Conservation (phyloP, 2,888 invertebrate genomes). For the Heliconius ethilla region DNA sequence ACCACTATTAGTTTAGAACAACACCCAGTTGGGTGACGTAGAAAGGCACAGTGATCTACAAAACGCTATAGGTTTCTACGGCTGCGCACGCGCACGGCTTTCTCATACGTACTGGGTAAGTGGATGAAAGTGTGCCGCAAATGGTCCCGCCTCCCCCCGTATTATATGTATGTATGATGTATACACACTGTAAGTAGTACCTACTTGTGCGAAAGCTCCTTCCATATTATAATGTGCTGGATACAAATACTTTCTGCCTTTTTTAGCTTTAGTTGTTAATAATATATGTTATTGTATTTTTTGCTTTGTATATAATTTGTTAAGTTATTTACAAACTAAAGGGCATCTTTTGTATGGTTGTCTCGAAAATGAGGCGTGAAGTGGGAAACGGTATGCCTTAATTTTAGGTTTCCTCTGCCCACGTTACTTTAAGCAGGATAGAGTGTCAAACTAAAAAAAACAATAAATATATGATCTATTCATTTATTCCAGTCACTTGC, state of each 20-base stretch:
- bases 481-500: background rate
- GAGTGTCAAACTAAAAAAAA: background rate
- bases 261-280: too few relatives aligned
- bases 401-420: background rate
- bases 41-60: constrained; percentile 35
- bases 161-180: background rate
- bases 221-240: constrained; percentile 42
- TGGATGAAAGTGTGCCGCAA: constrained; percentile 52
- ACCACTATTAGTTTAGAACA: background rate
- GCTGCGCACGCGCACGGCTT: constrained; percentile 50
- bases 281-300: too few relatives aligned
- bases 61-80: constrained; percentile 45
- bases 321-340: too few relatives aligned
- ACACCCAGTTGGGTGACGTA: background rate
- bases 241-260: background rate
- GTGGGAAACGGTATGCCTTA: background rate
- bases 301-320: too few relatives aligned
- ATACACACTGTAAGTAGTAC: constrained; percentile 38
- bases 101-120: constrained; percentile 46
- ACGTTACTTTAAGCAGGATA: background rate
- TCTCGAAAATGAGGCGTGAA: too few relatives aligned
- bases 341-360: too few relatives aligned
- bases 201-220: constrained; percentile 49
- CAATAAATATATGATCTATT: constrained; percentile 8
- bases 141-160: constrained; percentile 47